These are phyloP conservation scores for Philypnodon macrostomus DNA, from an alignment of 2,797 vertebrate genomes.

Conservation along the genomic window DNA sequence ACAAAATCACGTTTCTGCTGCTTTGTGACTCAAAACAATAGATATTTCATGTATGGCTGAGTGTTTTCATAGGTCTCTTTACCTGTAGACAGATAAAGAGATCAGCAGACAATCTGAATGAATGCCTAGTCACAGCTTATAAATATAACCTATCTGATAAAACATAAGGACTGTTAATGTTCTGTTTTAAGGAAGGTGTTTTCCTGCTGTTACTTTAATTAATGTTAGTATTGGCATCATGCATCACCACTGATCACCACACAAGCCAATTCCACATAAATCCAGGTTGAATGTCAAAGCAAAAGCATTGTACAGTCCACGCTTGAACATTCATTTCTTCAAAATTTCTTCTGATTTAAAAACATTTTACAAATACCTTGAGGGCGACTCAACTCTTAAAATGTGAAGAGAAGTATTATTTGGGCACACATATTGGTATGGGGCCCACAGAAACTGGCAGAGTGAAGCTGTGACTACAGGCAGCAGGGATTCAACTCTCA, in stretches of 20 bases:
- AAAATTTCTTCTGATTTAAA: too few species aligned
- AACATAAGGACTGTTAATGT: constrained; percentile 41
- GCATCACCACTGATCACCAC: constrained; percentile 17
- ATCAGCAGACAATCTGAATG: constrained; percentile 3
- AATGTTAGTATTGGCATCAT: too few species aligned
- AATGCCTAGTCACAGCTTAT: not conserved
- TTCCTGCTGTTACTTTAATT: too few species aligned
- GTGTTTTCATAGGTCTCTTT: too few species aligned
- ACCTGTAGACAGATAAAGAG: constrained; percentile 3
- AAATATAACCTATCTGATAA: constrained; percentile 43
- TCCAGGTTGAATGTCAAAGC: constrained; percentile 4
- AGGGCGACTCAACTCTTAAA: too few species aligned
- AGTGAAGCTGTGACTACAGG: constrained; percentile 25
- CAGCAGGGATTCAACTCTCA: constrained; percentile 16
- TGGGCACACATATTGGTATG: constrained; percentile 15
- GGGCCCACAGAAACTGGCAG: constrained; percentile 40
- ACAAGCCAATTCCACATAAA: not conserved
- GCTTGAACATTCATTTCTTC: not conserved
- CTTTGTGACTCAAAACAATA: too few species aligned
- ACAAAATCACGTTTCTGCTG: too few species aligned
- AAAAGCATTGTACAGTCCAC: not conserved
- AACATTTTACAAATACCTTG: too few species aligned
- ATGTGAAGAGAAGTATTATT: too few species aligned
- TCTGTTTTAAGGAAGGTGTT: constrained; percentile 38
- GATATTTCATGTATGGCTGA: too few species aligned